Evolutionary conservation across 2,888 invertebrate genomes (phyloP), one percentile per base, ranked within the genome.

Genomic region (Tenthredo livida): DNA sequence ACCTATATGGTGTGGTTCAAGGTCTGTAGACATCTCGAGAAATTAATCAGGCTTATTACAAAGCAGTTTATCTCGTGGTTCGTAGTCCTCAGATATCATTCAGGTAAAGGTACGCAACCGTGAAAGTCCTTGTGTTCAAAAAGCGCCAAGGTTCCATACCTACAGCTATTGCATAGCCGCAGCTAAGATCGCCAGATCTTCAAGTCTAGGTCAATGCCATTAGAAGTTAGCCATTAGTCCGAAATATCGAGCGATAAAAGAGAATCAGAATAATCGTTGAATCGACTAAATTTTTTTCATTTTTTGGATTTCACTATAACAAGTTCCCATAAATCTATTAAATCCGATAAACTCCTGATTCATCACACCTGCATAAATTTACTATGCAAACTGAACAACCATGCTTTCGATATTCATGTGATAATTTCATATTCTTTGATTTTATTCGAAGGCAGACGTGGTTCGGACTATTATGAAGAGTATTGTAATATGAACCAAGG

Each of bases 71-170:
- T 47, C n/a, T 47, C 21, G 21, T 25, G 47, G 75, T 75, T 47
- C 47, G 21, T 6, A 21, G 40, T 72, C 47, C 47, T 75, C 25
- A 47, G 47, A 40, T 73, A 25, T 21, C 9, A n/a, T n/a, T n/a
- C n/a, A 37, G 37, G 37, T 37, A 37, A 7, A 37, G 37, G 12
- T 40, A 25, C n/a, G n/a, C n/a, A 12, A 40, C 10, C 21, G 73
- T 43, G 15, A 75, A 75, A n/a, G 75, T 75, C 75, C 75, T 75
- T 75, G 75, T 75, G 75, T 40, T 12, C 9, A 47, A 47, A 75
- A 6, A 75, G 47, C 29, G 47, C 12, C 75, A 75, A 75, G 47
- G 75, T 75, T 75, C 73, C 6, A 25, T 2, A 29, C n/a, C n/a
- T 33, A 33, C 33, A 6, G n/a, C 12, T 40, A 40, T n/a, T 33